Percentiles rank a stretch among this genome's conserved stretches.
phyloP scores from a whole-genome alignment of 30 jellyfish, hydroid and myxozoan species.

The Aurelia aurita region DNA sequence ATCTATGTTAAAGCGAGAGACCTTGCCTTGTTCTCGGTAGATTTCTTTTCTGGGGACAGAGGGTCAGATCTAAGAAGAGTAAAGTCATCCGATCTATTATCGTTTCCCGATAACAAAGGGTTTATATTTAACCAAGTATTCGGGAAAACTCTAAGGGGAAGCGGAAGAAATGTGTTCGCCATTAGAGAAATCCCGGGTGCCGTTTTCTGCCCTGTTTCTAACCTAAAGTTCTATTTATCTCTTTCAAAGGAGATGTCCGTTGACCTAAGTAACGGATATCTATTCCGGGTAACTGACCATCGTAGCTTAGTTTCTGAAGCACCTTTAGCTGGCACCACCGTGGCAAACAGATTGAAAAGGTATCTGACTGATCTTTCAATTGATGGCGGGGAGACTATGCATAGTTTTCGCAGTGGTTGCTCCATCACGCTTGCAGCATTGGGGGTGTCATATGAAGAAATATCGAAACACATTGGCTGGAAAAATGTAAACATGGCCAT shows the following conservation, averaged over 20 bases:
- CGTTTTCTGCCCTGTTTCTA: no score
- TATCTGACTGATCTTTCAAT: no score
- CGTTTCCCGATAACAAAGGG: constrained; percentile 1
- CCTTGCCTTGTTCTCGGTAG: constrained; percentile 20
- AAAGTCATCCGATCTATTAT: constrained; percentile 1
- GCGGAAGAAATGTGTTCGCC: constrained; percentile 27
- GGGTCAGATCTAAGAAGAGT: constrained; percentile 32
- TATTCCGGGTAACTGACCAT: constrained; percentile 24
- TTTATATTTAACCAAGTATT: constrained; percentile 6
- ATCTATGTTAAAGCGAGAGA: background rate
- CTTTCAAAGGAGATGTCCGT: constrained; percentile 21
- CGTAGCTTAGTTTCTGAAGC: background rate
- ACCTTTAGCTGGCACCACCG: no score
- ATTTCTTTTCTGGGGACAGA: constrained; percentile 31
- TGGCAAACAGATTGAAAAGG: no score
- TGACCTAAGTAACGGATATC: constrained; percentile 11
- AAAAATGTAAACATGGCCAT: no score
- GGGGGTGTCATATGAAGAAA: no score
- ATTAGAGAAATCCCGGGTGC: constrained; percentile 1
- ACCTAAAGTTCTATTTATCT: no score
- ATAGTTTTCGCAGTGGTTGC: no score
- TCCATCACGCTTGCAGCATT: no score
- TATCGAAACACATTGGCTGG: no score
- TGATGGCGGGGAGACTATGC: no score
- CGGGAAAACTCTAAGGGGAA: constrained; percentile 42